Conservation (phyloP, 2,113 vertebrate genomes). For the Xenopus borealis region DNA sequence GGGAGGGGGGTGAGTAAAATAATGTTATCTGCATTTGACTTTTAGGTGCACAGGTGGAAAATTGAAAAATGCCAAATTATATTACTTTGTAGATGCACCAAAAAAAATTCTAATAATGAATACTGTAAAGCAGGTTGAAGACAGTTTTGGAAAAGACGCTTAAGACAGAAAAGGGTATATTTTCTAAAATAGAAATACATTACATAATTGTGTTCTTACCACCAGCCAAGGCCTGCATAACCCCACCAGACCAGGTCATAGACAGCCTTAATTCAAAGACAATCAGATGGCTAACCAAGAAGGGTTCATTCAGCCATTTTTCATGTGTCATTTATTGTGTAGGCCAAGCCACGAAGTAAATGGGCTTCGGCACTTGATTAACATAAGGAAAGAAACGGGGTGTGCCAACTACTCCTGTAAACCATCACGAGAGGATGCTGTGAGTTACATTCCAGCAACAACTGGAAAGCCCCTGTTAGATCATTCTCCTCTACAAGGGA, state of each 20-base stretch:
- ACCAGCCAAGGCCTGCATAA: slow-evolving; percentile 8
- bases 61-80: background rate
- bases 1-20: slow-evolving; percentile 64
- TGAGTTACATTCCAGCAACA: background rate
- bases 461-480: background rate
- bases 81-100: slow-evolving; percentile 57
- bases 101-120: slow-evolving; percentile 69
- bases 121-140: slow-evolving; percentile 54
- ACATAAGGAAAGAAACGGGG: background rate
- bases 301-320: background rate
- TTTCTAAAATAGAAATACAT: slow-evolving; percentile 11
- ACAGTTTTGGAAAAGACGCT: background rate
- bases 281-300: background rate
- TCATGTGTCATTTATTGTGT: background rate
- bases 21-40: slow-evolving; percentile 70
- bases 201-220: slow-evolving; percentile 16
- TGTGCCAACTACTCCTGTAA: background rate
- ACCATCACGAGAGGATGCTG: background rate
- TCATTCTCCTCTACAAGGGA: background rate
- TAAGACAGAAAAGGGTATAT: background rate
- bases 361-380: background rate
- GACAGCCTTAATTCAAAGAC: background rate
- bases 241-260: background rate
- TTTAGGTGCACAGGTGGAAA: slow-evolving; percentile 65
- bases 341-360: background rate